These are phyloP conservation scores for Chaetops frenatus DNA, from an alignment of 2,113 vertebrate genomes.

Conservation along the genomic window DNA sequence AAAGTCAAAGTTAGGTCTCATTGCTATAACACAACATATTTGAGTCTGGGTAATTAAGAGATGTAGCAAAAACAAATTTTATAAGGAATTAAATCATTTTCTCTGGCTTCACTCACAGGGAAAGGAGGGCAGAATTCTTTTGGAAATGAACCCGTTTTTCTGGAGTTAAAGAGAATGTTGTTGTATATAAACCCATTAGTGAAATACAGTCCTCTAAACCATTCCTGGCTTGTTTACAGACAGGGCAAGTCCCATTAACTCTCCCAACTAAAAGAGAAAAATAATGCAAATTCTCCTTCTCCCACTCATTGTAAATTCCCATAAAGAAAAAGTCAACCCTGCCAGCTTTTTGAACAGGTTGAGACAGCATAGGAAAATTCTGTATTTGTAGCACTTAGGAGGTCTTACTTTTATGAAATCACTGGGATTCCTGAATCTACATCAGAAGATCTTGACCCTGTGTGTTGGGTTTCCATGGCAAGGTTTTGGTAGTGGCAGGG, in stretches of 20 bases:
- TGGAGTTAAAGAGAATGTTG: neutral
- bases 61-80: neutral
- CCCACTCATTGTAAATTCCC: neutral
- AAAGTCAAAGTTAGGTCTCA: neutral
- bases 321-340: neutral
- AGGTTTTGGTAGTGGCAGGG: neutral
- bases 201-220: neutral
- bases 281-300: neutral
- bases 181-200: neutral
- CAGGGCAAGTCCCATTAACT: neutral
- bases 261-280: neutral
- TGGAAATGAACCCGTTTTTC: neutral
- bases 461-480: neutral
- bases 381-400: neutral
- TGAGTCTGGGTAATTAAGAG: neutral
- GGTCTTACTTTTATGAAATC: neutral
- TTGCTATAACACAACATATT: neutral
- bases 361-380: neutral
- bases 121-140: neutral
- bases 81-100: neutral
- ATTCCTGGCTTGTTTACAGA: neutral
- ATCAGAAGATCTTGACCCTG: neutral
- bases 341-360: neutral
- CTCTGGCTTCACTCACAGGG: neutral
- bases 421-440: neutral